Base-by-base conservation (phyloP, 2,888 invertebrate species). In the Pheosia tremula region DNA sequence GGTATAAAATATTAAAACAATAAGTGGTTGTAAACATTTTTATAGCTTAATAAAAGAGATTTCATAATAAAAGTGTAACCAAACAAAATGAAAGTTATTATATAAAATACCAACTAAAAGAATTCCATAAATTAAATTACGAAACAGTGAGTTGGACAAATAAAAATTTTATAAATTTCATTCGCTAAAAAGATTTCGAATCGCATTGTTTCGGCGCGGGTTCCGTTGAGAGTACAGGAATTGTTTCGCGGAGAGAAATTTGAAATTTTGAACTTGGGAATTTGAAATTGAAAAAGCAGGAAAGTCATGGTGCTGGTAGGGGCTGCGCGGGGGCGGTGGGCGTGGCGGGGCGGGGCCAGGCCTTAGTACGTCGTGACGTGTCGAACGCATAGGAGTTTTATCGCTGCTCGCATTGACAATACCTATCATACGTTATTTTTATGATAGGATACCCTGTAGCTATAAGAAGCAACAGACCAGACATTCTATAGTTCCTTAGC, bases 181-280 rank as follows among this genome's bases (percentile, higher is more conserved):
- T 62, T 58, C 57, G 57, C 57, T 41, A 36, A 56, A 57, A 55
- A 50, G 38, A 56, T 65, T 71, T 74, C 66, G 76, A 73, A 71
- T 68, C 68, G 78, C 82, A 83, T 83, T 76, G 83, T 84, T 84
- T 75, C 72, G 71, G 54, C 71, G 69, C 72, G 75, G 79, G 78
- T 78, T 77, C 74, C 73, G 72, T 68, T 68, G 65, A 61, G 74
- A 59, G 62, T 71, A 24, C 24, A 24, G 73, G 77, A 84, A 88
- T 88, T 85, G 84, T 85, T 87, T 74, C 69, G 75, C 79, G 77
- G 80, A 80, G 80, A 83, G 82, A 81, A 84, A 88, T 89, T 89
- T 87, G 78, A 81, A 85, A 85, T 84, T 85, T 81, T 71, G 74
- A 81, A 81, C 74, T 80, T 80, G 72, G 85, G 84, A 79, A 84